Conservation (phyloP, 2,797 vertebrate genomes). For the Sebastes vulpes region DNA sequence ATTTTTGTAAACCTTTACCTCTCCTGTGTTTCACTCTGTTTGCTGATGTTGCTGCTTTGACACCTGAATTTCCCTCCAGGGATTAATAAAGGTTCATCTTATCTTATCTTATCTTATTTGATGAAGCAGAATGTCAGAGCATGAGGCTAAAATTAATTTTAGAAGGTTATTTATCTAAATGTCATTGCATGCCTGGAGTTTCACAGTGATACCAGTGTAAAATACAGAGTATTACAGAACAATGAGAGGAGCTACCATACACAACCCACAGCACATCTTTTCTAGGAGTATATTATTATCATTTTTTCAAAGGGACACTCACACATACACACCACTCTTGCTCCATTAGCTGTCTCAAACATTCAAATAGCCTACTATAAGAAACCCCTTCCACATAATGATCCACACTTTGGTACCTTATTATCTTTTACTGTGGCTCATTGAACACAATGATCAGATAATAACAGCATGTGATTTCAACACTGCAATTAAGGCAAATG, state of each 20-base stretch:
- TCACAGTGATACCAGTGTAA: neutral
- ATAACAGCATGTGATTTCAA: slow-evolving; percentile 22
- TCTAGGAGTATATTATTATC: neutral
- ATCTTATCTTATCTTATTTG: too few relatives aligned
- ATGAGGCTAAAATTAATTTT: neutral
- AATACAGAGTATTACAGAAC: neutral
- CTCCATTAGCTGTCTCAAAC: slow-evolving; percentile 10
- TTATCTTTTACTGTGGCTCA: slow-evolving; percentile 51
- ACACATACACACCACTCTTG: neutral
- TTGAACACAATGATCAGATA: slow-evolving; percentile 54
- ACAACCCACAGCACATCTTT: neutral
- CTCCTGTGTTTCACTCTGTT: too few relatives aligned
- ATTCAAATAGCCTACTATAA: neutral
- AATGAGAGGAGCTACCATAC: neutral
- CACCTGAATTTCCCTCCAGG: too few relatives aligned
- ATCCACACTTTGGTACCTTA: slow-evolving; percentile 28
- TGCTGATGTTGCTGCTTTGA: too few relatives aligned
- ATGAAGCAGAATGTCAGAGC: neutral
- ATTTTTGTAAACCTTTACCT: too few relatives aligned
- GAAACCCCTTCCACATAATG: slow-evolving; percentile 20
- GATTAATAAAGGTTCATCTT: too few relatives aligned
- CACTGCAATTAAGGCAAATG: slow-evolving; percentile 23
- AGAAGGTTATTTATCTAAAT: neutral
- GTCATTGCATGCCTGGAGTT: neutral
- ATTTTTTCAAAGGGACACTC: neutral